phyloP scores from a whole-genome alignment of 2,888 invertebrate genomes.

The Leucania comma region DNA sequence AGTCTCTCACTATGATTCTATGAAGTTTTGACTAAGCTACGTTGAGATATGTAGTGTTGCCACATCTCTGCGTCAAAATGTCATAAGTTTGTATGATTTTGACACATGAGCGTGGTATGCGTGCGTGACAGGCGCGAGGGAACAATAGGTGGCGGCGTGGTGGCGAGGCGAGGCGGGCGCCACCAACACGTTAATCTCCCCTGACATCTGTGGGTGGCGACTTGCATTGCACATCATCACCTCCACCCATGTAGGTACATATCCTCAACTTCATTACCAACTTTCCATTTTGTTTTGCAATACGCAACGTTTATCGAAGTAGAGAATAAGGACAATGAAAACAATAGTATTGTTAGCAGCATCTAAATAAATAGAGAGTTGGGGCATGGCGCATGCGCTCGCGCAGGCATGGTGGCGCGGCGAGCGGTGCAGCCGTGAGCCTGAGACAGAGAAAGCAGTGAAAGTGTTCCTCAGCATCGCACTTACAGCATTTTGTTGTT shows the following conservation, averaged over 20 bases:
- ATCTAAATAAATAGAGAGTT: conserved; percentile 89
- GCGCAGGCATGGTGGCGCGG: conserved; percentile 73
- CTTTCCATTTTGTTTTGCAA: conserved; percentile 88
- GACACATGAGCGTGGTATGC: conserved; percentile 69
- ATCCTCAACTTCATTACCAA: conserved; percentile 79
- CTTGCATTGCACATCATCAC: conserved; percentile 85
- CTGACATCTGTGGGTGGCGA: conserved; percentile 80
- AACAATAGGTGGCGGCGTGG: conserved; percentile 75
- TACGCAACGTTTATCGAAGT: conserved; percentile 76
- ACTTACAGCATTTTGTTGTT: conserved; percentile 73
- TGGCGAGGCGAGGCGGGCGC: conserved; percentile 70
- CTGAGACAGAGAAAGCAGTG: conserved; percentile 87
- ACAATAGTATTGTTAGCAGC: conserved; percentile 82
- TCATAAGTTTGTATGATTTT: conserved; percentile 57
- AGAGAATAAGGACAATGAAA: conserved; percentile 83
- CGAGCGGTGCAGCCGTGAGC: conserved; percentile 76
- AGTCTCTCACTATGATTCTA: conserved; percentile 12
- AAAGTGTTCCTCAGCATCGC: conserved; percentile 79
- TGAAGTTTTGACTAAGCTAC: conserved; percentile 16
- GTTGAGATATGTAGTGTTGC: conserved; percentile 41
- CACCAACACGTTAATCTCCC: conserved; percentile 83
- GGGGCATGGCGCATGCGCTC: conserved; percentile 63
- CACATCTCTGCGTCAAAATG: conserved; percentile 56
- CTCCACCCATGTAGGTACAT: conserved; percentile 78
- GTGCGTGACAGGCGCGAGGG: conserved; percentile 63